A percentile compares a stretch with the other conserved stretches of the same genome.
These are phyloP conservation scores for Caenorhabditis tropicalis DNA, from an alignment of 1,140 invertebrate species.

Conservation along the genomic window DNA sequence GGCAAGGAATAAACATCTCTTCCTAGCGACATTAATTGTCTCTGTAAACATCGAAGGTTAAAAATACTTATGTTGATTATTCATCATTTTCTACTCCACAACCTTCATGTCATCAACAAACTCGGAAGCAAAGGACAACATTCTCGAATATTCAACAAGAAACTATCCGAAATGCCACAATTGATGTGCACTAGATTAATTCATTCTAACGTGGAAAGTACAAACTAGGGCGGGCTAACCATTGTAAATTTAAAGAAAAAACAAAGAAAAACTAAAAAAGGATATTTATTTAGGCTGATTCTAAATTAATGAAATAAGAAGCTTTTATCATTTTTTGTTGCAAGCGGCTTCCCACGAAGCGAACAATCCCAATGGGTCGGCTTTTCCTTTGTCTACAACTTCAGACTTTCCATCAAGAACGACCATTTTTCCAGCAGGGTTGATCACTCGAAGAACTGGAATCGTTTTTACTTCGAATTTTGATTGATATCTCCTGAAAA, in stretches of 20 bases:
- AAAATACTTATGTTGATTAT: no score
- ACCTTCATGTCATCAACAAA: constrained; percentile 37
- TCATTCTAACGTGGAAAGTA: not conserved
- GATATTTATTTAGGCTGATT: no score
- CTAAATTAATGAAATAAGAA: not conserved
- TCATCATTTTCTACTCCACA: no score
- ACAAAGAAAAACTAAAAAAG: no score
- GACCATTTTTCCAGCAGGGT: constrained; percentile 68
- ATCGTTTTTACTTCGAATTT: constrained; percentile 70
- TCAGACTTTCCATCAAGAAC: constrained; percentile 68
- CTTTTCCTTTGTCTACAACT: constrained; percentile 53
- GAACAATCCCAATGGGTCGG: constrained; percentile 7
- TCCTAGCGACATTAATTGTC: constrained; percentile 11
- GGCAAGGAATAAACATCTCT: constrained; percentile 10
- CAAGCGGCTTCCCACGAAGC: constrained; percentile 22
- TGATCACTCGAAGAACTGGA: constrained; percentile 66
- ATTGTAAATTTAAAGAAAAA: not conserved
- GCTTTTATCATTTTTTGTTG: constrained; percentile 24
- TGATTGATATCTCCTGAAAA: constrained; percentile 61
- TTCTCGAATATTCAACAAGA: not conserved
- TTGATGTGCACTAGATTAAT: not conserved
- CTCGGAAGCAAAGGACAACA: not conserved
- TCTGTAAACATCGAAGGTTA: not conserved
- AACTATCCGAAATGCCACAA: not conserved
- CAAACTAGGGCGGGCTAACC: not conserved